Conservation (phyloP, 23 tunicate genomes). For the Botrylloides violaceus region DNA sequence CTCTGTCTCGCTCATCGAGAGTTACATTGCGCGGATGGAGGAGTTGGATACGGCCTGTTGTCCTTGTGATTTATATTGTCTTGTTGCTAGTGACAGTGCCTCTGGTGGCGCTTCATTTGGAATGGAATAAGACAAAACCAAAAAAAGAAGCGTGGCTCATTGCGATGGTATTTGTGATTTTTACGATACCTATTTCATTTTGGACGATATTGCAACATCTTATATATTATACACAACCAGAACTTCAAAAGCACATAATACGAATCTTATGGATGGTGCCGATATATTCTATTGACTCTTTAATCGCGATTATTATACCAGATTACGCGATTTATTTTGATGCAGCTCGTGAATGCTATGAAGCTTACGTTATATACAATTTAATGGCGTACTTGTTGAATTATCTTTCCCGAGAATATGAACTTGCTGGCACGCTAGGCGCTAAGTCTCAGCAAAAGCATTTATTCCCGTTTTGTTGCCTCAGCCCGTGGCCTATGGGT, state of each 20-base stretch:
- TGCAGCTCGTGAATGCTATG: conserved; percentile 88
- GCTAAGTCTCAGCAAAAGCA: conserved; percentile 75
- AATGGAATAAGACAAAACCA: conserved; percentile 32
- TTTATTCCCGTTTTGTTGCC: conserved; percentile 78
- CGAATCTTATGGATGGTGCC: conserved; percentile 93
- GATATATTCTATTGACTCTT: conserved; percentile 82
- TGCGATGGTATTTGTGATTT: conserved; percentile 72
- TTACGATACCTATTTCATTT: conserved; percentile 80
- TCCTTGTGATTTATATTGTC: conserved; percentile 41
- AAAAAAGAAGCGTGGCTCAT: conserved; percentile 67
- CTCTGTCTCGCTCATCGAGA: neutral
- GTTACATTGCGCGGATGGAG: conserved; percentile 68
- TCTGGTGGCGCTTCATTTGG: conserved; percentile 42
- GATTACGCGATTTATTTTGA: conserved; percentile 69
- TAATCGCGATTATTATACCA: conserved; percentile 63
- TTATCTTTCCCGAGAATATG: conserved; percentile 78
- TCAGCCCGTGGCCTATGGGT: conserved; percentile 92
- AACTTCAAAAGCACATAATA: conserved; percentile 86
- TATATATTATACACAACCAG: conserved; percentile 90
- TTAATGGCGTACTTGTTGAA: conserved; percentile 85
- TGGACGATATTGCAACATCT: conserved; percentile 91
- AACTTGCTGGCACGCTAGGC: conserved; percentile 78
- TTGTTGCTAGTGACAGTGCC: conserved; percentile 68
- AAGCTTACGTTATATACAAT: conserved; percentile 97
- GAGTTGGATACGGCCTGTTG: conserved; percentile 83